These are phyloP conservation scores for Drosophila niveifrons DNA, from an alignment of 2,888 invertebrate genomes.

Conservation along the genomic window DNA sequence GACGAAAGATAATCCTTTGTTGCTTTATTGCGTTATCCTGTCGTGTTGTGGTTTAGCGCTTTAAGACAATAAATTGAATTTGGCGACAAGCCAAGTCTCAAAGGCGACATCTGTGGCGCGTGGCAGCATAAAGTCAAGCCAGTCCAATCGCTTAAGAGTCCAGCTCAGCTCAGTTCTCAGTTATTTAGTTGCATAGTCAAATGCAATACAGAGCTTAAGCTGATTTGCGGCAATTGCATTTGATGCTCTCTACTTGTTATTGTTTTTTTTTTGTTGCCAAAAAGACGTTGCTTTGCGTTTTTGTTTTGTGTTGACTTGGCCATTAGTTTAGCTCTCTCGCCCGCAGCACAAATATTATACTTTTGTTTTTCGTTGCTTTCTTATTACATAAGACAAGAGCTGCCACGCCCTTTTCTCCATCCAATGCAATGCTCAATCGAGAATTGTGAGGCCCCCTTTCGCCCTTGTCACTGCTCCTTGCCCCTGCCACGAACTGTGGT, in stretches of 20 bases:
- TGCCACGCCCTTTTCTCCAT: slow-evolving; percentile 27
- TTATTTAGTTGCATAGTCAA: slow-evolving; percentile 64
- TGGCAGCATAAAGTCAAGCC: slow-evolving; percentile 33
- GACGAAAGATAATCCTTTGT: slow-evolving; percentile 71
- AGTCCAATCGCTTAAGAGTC: slow-evolving; percentile 14
- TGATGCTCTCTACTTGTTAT: slow-evolving; percentile 50
- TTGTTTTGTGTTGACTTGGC: slow-evolving; percentile 42
- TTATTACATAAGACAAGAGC: slow-evolving; percentile 66
- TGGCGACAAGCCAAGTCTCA: slow-evolving; percentile 54
- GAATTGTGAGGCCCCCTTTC: not conserved
- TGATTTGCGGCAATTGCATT: slow-evolving; percentile 66
- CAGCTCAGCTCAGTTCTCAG: not conserved
- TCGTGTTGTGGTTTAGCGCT: slow-evolving; percentile 68
- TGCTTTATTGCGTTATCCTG: slow-evolving; percentile 69
- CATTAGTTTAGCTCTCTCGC: slow-evolving; percentile 53
- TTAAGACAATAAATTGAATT: slow-evolving; percentile 79
- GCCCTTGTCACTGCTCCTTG: not conserved
- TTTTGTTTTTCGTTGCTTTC: slow-evolving; percentile 28
- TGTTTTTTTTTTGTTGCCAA: slow-evolving; percentile 19
- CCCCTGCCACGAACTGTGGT: too few species aligned
- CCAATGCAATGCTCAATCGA: slow-evolving; percentile 11
- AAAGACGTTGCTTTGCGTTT: slow-evolving; percentile 9
- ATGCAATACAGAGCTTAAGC: slow-evolving; percentile 57
- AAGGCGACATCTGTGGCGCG: slow-evolving; percentile 44
- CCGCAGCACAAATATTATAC: slow-evolving; percentile 48